phyloP scores from a whole-genome alignment of 2,888 invertebrate genomes.

The Polymixis flavicincta region DNA sequence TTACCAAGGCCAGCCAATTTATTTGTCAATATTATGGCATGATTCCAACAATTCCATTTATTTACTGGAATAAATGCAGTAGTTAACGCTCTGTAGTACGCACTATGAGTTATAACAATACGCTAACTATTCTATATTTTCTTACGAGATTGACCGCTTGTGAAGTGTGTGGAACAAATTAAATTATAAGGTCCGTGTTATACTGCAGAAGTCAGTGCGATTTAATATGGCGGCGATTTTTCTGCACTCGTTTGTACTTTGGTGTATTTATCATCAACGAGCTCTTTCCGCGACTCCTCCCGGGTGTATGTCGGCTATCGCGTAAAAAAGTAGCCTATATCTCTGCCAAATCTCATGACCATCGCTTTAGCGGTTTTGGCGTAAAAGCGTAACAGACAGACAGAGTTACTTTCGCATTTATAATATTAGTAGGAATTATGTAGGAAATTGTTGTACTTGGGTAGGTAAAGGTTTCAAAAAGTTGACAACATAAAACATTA shows the following conservation, averaged over 20 bases:
- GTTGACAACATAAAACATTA: background rate
- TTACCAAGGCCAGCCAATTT: conserved; percentile 66
- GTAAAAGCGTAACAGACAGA: too few relatives aligned
- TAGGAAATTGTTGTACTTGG: too few relatives aligned
- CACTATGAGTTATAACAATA: conserved; percentile 47
- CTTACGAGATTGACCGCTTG: conserved; percentile 41
- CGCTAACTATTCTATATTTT: conserved; percentile 42
- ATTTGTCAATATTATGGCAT: conserved; percentile 77
- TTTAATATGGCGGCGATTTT: background rate
- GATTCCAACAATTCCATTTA: conserved; percentile 76
- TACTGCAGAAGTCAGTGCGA: background rate
- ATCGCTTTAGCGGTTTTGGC: too few relatives aligned
- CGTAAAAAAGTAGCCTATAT: too few relatives aligned
- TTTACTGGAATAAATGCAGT: conserved; percentile 61
- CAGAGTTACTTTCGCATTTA: too few relatives aligned
- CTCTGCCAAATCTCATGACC: too few relatives aligned
- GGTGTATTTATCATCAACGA: background rate
- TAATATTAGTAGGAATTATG: too few relatives aligned
- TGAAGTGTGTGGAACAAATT: conserved; percentile 32
- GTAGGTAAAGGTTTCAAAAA: too few relatives aligned
- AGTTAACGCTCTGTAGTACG: conserved; percentile 46
- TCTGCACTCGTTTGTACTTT: background rate
- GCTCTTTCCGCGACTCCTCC: too few relatives aligned
- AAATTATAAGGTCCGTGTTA: background rate
- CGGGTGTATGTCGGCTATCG: too few relatives aligned